Base-by-base conservation (phyloP, 2,113 vertebrate genomes). In the Paraplagusia blochii region DNA sequence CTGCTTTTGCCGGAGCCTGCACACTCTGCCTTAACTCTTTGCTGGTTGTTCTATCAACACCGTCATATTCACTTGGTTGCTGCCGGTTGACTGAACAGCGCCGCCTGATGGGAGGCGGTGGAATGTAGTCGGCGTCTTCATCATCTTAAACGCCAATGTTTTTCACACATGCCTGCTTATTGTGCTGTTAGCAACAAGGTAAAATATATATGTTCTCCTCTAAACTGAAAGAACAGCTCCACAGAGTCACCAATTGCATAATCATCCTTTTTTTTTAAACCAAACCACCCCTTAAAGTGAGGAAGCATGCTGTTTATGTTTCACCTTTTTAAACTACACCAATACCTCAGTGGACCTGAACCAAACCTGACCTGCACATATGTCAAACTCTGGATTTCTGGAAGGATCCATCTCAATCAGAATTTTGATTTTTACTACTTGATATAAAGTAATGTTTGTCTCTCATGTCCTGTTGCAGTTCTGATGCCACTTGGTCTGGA, bases 321-420 rank as follows among this genome's bases (percentile, higher is more conserved):
- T 58, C 63, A 44, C 14, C 49, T 74, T 67, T 53, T 8, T 10
- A 5, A 15, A 71, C 58, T 66, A 38, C 72, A 66, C 63, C 22
- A 66, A 58, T 85, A 85, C 79, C 82, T 87, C 82, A 76, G 60
- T 72, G 15, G 47, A 67, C 72, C 66, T 69, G 53, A 72, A 67
- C 57, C 70, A 72, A 50, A 74, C 58, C 72, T 80, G 69, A 69
- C 57, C 58, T 58, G 54, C 42, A 58, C 51, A 57, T 44, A 48
- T 8, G n/a, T 69, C 71, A 22, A 49, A 44, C 54, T 63, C 63
- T 51, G 63, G 72, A 55, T 69, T 77, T 60, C 63, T 80, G 64
- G 53, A 71, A 71, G 60, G 70, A 12, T 75, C 38, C 34, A 22
- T 59, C 38, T 63, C 59, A 42, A 48, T 79, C 66, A 46, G 56